These are phyloP conservation scores for Pseudomyrmex flavicornis DNA, from an alignment of 1,140 invertebrate species.

Conservation along the genomic window DNA sequence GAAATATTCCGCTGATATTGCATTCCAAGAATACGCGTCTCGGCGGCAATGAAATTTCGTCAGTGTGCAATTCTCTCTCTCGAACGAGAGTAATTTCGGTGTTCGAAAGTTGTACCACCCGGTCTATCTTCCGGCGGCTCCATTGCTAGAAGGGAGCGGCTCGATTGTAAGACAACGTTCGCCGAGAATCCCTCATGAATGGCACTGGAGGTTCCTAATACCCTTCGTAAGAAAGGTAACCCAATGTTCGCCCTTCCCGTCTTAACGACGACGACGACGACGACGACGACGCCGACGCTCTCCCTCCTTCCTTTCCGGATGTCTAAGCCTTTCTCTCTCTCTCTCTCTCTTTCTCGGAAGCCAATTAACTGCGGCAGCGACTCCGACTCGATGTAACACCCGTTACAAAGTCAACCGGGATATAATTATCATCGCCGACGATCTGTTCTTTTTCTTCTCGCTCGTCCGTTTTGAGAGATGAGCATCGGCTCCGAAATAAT, in stretches of 20 bases:
- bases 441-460: not conserved
- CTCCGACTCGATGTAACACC: constrained; percentile 32
- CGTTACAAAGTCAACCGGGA: constrained; percentile 32
- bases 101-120: constrained; percentile 5
- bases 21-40: not conserved
- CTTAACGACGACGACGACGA: constrained; percentile 61
- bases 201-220: constrained; percentile 49
- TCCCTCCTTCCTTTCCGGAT: constrained; percentile 54
- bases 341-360: constrained; percentile 5
- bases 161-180: constrained; percentile 60
- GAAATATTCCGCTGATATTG: constrained; percentile 13
- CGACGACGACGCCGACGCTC: constrained; percentile 33
- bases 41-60: constrained; percentile 38
- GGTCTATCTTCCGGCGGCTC: not conserved
- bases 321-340: constrained; percentile 26
- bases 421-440: constrained; percentile 3
- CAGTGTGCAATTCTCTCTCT: constrained; percentile 10
- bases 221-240: constrained; percentile 65
- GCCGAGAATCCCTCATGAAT: constrained; percentile 56
- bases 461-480: not conserved
- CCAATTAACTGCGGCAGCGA: constrained; percentile 61
- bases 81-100: constrained; percentile 40
- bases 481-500: not conserved
- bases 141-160: not conserved
- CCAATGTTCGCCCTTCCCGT: constrained; percentile 41